These are phyloP conservation scores for Syndactyla subalaris DNA, from an alignment of 2,797 vertebrate genomes.

Conservation along the genomic window DNA sequence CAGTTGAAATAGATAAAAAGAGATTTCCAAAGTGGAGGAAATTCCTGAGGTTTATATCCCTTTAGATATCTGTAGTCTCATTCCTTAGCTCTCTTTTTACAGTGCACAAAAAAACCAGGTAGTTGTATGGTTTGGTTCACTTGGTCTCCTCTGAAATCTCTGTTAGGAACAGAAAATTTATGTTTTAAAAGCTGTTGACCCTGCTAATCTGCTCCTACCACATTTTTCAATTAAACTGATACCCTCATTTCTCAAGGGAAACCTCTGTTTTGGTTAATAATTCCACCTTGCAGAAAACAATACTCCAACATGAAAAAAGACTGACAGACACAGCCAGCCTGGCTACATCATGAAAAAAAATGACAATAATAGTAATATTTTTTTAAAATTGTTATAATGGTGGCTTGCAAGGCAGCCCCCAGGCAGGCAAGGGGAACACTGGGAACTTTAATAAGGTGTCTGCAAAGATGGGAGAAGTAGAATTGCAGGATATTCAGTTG, in stretches of 20 bases:
- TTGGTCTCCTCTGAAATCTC: not conserved
- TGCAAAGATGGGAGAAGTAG: not conserved
- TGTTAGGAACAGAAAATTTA: not conserved
- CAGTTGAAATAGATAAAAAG: not conserved
- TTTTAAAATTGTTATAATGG: not conserved
- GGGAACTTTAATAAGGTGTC: not conserved
- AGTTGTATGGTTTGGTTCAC: not conserved
- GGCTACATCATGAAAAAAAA: not conserved
- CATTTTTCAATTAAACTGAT: not conserved
- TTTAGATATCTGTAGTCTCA: not conserved
- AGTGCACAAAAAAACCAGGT: not conserved
- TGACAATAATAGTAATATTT: not conserved
- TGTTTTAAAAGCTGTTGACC: not conserved
- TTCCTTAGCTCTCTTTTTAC: not conserved
- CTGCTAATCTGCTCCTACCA: not conserved
- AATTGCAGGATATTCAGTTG: not conserved
- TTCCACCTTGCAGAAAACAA: not conserved
- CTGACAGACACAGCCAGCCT: not conserved
- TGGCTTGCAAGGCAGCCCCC: not conserved
- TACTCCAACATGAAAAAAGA: not conserved
- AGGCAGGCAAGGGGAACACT: rapidly evolving
- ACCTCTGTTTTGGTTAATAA: not conserved
- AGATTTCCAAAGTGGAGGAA: not conserved
- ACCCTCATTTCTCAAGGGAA: not conserved
- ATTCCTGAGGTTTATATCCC: rapidly evolving